Percentiles rank a stretch among this genome's conserved stretches.
Conservation (phyloP, 2,113 vertebrate species). For the Brevimyrus niger region DNA sequence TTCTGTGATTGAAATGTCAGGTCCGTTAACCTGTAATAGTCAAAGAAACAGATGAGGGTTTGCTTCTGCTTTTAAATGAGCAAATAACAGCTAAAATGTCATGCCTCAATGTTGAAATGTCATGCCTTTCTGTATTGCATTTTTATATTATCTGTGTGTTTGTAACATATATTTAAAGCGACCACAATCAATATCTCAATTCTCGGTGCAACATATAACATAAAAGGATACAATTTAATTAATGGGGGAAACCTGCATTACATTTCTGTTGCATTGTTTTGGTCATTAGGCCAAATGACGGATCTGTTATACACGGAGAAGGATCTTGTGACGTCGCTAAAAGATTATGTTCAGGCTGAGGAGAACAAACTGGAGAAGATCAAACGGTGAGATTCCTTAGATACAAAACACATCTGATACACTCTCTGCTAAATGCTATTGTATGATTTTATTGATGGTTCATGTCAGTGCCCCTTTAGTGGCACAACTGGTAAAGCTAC, state of each 20-base stretch:
- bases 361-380: conserved; percentile 85
- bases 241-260: background rate
- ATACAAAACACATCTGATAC: background rate
- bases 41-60: background rate
- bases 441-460: background rate
- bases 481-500: background rate
- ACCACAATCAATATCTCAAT: background rate
- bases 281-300: conserved; percentile 85
- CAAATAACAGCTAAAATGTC: background rate
- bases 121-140: background rate
- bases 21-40: background rate
- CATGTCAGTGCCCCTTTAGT: background rate
- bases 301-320: conserved; percentile 92
- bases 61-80: background rate
- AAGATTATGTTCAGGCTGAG: conserved; percentile 94
- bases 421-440: background rate
- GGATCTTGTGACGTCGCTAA: conserved; percentile 89
- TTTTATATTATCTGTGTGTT: background rate
- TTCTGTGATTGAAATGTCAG: background rate
- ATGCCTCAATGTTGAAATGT: no score
- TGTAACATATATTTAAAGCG: background rate
- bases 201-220: background rate
- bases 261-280: conserved; percentile 26
- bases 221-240: background rate
- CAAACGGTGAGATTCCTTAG: conserved; percentile 69